Evolutionary conservation across 2,113 vertebrate species (phyloP).

Genomic region (Triplophysa siluroides): DNA sequence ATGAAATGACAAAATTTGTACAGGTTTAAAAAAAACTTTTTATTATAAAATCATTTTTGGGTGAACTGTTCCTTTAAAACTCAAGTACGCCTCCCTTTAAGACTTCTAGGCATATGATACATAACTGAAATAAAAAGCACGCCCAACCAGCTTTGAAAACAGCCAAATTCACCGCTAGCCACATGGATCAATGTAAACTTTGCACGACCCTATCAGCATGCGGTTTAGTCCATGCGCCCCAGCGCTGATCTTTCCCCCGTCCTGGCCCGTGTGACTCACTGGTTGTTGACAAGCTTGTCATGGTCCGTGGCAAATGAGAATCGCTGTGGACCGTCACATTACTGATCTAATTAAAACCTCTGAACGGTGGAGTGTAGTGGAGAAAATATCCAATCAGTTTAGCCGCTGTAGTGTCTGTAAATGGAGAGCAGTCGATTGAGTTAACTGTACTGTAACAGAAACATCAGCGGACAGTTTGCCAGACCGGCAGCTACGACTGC

Average conservation of each 20-base stretch:
- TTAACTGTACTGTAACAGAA: constrained; percentile 51
- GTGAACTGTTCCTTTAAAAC: no score
- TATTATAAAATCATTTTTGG: no score
- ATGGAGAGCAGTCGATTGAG: constrained; percentile 56
- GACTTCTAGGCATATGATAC: background rate
- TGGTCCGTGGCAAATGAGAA: constrained; percentile 61
- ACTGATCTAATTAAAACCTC: constrained; percentile 71
- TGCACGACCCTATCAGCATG: constrained; percentile 59
- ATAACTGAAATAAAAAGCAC: background rate
- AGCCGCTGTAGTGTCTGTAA: constrained; percentile 64
- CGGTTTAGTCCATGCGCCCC: background rate
- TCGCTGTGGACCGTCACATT: constrained; percentile 66
- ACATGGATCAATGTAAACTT: constrained; percentile 71
- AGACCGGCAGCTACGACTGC: background rate
- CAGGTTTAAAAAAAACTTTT: no score
- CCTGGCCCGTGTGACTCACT: constrained; percentile 56
- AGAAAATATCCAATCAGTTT: constrained; percentile 69
- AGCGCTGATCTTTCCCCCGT: background rate
- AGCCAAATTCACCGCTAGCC: constrained; percentile 8
- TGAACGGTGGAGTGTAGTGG: constrained; percentile 65
- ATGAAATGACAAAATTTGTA: no score
- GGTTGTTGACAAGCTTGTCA: constrained; percentile 67
- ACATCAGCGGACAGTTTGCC: constrained; percentile 10
- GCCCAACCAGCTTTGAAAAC: constrained; percentile 9
- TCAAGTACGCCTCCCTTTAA: no score